phyloP scores from a whole-genome alignment of 2,888 invertebrate species.

The Choristoneura rosaceana region DNA sequence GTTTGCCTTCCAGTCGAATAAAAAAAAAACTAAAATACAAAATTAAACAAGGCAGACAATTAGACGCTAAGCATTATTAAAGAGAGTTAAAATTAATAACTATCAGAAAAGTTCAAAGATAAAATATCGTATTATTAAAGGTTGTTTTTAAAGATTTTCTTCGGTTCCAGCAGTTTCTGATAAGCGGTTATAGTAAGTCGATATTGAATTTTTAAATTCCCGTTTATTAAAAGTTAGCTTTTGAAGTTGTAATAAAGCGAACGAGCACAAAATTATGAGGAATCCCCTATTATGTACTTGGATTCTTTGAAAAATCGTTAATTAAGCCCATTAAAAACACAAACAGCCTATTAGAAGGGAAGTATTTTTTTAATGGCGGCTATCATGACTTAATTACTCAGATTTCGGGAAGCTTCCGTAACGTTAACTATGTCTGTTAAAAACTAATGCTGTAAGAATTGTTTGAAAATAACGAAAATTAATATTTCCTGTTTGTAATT shows the following conservation, averaged over 20 bases:
- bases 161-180: neutral
- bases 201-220: neutral
- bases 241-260: constrained; percentile 16
- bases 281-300: constrained; percentile 14
- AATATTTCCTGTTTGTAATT: too few species aligned
- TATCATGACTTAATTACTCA: constrained; percentile 9
- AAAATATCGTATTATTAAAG: neutral
- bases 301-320: constrained; percentile 17
- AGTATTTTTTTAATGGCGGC: constrained; percentile 20
- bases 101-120: too few species aligned
- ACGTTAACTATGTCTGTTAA: neutral
- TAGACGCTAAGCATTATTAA: too few species aligned
- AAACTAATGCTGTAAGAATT: neutral
- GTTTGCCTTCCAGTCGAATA: too few species aligned
- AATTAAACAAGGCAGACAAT: too few species aligned
- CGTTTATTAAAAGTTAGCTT: neutral
- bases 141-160: neutral
- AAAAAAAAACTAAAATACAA: too few species aligned
- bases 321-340: constrained; percentile 24
- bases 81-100: too few species aligned
- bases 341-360: constrained; percentile 17
- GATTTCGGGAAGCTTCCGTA: neutral
- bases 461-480: neutral
- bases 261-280: constrained; percentile 13
- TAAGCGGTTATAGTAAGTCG: neutral